These are phyloP conservation scores for Brachycybe producta DNA, from an alignment of 2,888 invertebrate species.

Conservation along the genomic window DNA sequence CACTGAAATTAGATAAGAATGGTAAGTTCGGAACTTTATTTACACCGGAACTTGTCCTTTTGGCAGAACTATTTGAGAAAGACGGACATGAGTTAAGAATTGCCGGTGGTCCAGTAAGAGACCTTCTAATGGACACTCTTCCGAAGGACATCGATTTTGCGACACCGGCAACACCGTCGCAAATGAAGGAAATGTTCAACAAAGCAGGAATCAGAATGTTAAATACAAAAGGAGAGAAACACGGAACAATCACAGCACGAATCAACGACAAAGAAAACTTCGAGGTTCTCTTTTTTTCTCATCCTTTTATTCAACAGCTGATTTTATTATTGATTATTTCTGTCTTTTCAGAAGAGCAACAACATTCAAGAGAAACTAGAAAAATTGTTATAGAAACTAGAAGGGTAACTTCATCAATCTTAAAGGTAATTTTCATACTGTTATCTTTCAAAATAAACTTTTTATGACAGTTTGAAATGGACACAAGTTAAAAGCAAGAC, in stretches of 20 bases:
- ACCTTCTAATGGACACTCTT: slow-evolving; percentile 57
- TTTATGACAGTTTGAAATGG: no score
- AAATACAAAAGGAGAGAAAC: slow-evolving; percentile 74
- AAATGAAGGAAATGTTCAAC: slow-evolving; percentile 90
- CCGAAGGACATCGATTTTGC: slow-evolving; percentile 97
- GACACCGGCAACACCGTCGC: slow-evolving; percentile 83
- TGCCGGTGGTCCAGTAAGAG: slow-evolving; percentile 93
- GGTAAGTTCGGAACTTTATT: slow-evolving; percentile 65
- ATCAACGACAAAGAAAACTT: slow-evolving; percentile 90
- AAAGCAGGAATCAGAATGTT: slow-evolving; percentile 76
- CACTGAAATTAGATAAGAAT: slow-evolving; percentile 29
- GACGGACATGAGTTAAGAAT: slow-evolving; percentile 75
- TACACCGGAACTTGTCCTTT: slow-evolving; percentile 58
- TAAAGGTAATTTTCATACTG: no score
- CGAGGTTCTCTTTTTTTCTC: slow-evolving; percentile 44
- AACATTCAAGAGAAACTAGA: no score
- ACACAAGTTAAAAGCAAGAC: no score
- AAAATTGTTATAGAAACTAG: no score
- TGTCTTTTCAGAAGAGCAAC: no score
- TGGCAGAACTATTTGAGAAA: slow-evolving; percentile 63
- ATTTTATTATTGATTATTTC: background rate
- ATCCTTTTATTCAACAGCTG: background rate
- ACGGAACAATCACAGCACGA: slow-evolving; percentile 89
- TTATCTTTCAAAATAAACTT: no score
- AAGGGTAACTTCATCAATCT: no score